Percentiles rank a stretch among this genome's conserved stretches.
Evolutionary conservation across 2,888 invertebrate genomes (phyloP).

Genomic region (Harpagoxenus sublaevis): DNA sequence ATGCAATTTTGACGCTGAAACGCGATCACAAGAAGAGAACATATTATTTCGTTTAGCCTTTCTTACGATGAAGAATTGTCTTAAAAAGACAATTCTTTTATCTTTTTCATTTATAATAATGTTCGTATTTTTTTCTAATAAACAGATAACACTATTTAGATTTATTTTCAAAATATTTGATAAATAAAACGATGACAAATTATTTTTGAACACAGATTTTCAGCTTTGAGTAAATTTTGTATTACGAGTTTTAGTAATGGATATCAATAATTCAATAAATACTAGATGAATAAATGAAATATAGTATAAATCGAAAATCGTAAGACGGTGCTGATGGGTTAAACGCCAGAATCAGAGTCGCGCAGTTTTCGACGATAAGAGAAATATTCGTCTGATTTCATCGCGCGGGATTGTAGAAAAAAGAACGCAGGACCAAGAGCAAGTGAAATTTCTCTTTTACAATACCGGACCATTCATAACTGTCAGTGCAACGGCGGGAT

Average conservation of each 20-base stretch:
- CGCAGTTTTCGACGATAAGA: slow-evolving; percentile 62
- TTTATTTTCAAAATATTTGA: not conserved
- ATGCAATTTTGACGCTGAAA: slow-evolving; percentile 26
- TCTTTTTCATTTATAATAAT: not conserved
- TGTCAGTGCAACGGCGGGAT: slow-evolving; percentile 63
- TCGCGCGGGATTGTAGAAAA: slow-evolving; percentile 36
- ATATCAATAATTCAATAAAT: not conserved
- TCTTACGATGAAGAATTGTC: slow-evolving; percentile 9
- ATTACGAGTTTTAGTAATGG: not conserved
- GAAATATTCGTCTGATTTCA: slow-evolving; percentile 56
- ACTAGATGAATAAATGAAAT: not conserved
- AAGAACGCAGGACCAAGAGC: slow-evolving; percentile 20
- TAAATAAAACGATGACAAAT: not conserved
- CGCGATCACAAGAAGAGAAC: slow-evolving; percentile 7
- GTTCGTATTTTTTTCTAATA: not conserved
- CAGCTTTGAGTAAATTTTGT: not conserved
- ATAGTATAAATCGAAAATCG: not conserved
- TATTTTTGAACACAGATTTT: not conserved
- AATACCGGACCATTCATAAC: slow-evolving; percentile 66
- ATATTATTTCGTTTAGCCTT: not conserved
- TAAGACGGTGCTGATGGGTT: not conserved
- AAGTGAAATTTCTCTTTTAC: slow-evolving; percentile 69
- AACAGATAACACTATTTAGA: not conserved
- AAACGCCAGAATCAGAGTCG: slow-evolving; percentile 51
- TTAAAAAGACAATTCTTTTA: not conserved